Base-by-base conservation (phyloP, 2,113 vertebrate species). In the Caranx melampygus region DNA sequence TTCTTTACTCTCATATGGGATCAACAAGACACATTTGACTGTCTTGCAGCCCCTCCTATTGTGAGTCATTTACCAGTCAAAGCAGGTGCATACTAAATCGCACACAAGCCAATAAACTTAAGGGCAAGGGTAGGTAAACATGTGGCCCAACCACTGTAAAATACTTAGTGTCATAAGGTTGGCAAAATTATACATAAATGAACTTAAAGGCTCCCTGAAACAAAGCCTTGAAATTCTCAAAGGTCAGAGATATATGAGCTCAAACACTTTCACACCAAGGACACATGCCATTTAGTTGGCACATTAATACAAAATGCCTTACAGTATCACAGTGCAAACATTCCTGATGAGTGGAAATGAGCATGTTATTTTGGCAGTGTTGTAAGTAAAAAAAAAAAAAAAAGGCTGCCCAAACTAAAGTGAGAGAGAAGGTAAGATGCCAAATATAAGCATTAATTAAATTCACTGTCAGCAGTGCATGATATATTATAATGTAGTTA, bases 91-190 rank as follows among this genome's bases (percentile, higher is more conserved):
- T 63, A 18, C 16, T 14, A 49, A 75, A 40, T 57, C 1, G 2
- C 52, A 74, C 64, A 26, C 14, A 8, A 42, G 69, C 65, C 60
- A 34, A 62, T 52, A 65, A 64, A 83, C 55, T 68, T 73, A 81
- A 84, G 74, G 70, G 81, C 44, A 66, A 18, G 60, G 37, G 72
- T 18, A 62, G 37, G 72, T 18, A 62, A 74, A 77, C 45, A 80
- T 13, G 7, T 16, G 54, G 47, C 45, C 52, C 34, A 51, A 47
- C 14, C 47, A 60, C 47, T 69, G 12, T 33, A 45, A 77, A 76
- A 76, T 33, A 69, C 72, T 57, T 26, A 45, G 51, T 16, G 34
- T 66, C 72, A 51, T 76, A 75, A 63, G n/a, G 42, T 49, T 51
- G 47, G n/a, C 18, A 60, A 62, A 61, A 55, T 74, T 54, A 55